phyloP scores from a whole-genome alignment of 2,888 invertebrate genomes.

The Dorcus hopei region DNA sequence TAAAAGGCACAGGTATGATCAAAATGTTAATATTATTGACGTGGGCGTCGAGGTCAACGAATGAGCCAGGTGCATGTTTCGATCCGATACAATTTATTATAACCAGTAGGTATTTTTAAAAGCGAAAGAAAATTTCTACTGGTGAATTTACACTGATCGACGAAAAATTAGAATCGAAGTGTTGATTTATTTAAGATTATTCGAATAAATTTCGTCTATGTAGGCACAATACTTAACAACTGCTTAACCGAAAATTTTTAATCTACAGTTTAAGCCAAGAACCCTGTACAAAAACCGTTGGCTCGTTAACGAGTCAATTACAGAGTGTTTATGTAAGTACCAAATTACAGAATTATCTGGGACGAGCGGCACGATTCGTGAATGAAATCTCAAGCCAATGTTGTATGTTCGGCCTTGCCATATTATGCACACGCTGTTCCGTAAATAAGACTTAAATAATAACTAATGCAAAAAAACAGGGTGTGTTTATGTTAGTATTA shows the following conservation, averaged over 20 bases:
- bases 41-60: slow-evolving; percentile 31
- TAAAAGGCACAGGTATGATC: slow-evolving; percentile 26
- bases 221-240: too few relatives aligned
- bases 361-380: not conserved
- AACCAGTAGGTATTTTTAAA: not conserved
- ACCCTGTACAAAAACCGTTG: too few relatives aligned
- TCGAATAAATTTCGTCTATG: not conserved
- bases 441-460: not conserved
- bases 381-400: not conserved
- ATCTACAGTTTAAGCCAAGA: too few relatives aligned
- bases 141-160: too few relatives aligned
- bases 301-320: too few relatives aligned
- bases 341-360: not conserved
- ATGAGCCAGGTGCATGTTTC: slow-evolving; percentile 28
- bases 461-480: too few relatives aligned
- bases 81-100: slow-evolving; percentile 26
- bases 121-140: too few relatives aligned
- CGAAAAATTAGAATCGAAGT: too few relatives aligned
- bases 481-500: too few relatives aligned
- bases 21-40: slow-evolving; percentile 27
- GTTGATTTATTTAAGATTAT: not conserved
- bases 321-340: not conserved
- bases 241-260: too few relatives aligned
- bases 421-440: not conserved
- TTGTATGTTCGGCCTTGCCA: not conserved